phyloP scores from a whole-genome alignment of 2,797 vertebrate species.

The Alcedo atthis region DNA sequence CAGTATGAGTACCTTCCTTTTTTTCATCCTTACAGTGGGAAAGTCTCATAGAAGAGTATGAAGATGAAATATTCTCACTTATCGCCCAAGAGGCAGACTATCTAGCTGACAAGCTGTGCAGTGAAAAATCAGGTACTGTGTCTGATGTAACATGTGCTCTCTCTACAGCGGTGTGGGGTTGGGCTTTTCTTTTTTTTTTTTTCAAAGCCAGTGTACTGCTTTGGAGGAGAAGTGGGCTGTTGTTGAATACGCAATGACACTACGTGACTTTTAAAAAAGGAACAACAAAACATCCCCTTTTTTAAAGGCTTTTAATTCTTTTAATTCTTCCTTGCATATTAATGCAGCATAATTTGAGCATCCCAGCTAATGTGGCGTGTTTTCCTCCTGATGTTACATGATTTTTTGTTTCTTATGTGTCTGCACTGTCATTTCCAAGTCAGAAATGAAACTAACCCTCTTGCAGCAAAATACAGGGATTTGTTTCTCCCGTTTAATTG shows the following conservation, averaged over 20 bases:
- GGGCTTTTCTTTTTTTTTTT: conserved; percentile 23
- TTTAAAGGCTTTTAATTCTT: conserved; percentile 13
- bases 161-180: conserved; percentile 71
- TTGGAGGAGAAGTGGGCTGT: conserved; percentile 32
- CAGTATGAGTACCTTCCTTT: not conserved
- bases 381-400: conserved; percentile 14
- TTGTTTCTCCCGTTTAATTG: not conserved
- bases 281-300: not conserved
- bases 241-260: conserved; percentile 37
- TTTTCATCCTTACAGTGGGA: conserved; percentile 82
- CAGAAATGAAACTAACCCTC: conserved; percentile 35
- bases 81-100: conserved; percentile 79
- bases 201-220: conserved; percentile 73
- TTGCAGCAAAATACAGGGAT: not conserved
- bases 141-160: conserved; percentile 76
- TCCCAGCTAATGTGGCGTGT: not conserved
- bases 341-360: not conserved
- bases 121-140: conserved; percentile 87
- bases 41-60: conserved; percentile 86
- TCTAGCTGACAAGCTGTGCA: conserved; percentile 87
- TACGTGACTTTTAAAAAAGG: not conserved
- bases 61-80: conserved; percentile 88
- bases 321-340: conserved; percentile 22
- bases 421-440: not conserved
- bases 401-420: not conserved